A percentile compares a stretch with the other conserved stretches of the same genome.
These are phyloP conservation scores for Mechanitis mazaeus DNA, from an alignment of 2,888 invertebrate species.

Conservation along the genomic window DNA sequence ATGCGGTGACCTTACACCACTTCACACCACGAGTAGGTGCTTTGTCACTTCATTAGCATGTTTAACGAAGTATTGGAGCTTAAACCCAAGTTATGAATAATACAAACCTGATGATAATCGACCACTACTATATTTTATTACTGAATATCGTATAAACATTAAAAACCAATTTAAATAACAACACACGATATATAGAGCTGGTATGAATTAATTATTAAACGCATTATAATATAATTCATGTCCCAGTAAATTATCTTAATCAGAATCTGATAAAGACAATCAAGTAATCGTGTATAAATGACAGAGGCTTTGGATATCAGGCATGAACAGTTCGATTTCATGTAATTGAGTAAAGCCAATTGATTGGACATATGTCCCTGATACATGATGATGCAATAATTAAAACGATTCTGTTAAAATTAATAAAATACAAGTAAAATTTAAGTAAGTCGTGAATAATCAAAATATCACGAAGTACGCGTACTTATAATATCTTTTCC, in stretches of 20 bases:
- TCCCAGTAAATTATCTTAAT: conserved; percentile 24
- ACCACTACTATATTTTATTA: not conserved
- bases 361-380: conserved; percentile 47
- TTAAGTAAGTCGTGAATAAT: not conserved
- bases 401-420: conserved; percentile 12
- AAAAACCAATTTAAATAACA: too few species aligned
- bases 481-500: too few species aligned
- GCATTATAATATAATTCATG: conserved; percentile 9
- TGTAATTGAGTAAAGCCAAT: conserved; percentile 59
- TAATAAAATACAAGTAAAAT: not conserved
- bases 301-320: conserved; percentile 44
- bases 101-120: not conserved
- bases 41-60: conserved; percentile 2
- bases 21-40: not conserved
- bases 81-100: not conserved
- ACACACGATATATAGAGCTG: too few species aligned
- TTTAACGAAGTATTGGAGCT: not conserved
- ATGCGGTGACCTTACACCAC: not conserved
- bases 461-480: too few species aligned
- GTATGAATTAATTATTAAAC: not conserved
- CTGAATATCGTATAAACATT: too few species aligned
- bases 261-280: conserved; percentile 38
- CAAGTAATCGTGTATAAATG: conserved; percentile 37
- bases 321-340: conserved; percentile 51
- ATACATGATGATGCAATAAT: conserved; percentile 39